Conservation (phyloP, 92 coral and sea anemone genomes). For the Parazoanthus atlanticus region DNA sequence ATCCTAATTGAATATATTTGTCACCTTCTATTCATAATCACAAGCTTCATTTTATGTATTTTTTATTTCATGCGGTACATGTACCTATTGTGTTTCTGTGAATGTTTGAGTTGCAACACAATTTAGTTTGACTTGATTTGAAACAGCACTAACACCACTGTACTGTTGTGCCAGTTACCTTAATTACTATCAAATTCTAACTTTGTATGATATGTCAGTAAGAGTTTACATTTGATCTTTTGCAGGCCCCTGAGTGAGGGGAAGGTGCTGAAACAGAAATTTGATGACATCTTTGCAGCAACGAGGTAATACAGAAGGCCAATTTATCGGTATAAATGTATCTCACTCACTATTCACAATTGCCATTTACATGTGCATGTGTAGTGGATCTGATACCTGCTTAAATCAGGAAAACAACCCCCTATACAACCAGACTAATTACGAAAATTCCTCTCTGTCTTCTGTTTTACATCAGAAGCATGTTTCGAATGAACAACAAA, state of each 20-base stretch:
- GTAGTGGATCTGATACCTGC: neutral
- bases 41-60: no score
- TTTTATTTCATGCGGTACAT: no score
- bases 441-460: neutral
- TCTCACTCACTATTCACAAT: neutral
- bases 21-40: no score
- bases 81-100: neutral
- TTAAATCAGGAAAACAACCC: neutral
- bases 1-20: no score
- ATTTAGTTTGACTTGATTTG: neutral
- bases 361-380: neutral
- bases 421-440: neutral
- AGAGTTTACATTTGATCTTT: neutral
- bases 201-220: neutral
- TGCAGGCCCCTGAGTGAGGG: conserved; percentile 98
- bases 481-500: neutral
- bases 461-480: neutral
- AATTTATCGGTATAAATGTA: no score
- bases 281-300: conserved; percentile 99
- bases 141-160: neutral
- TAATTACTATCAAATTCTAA: neutral
- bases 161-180: neutral
- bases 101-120: neutral
- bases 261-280: conserved; percentile 87
- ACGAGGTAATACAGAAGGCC: conserved; percentile 53